A percentile compares a stretch with the other conserved stretches of the same genome.
Evolutionary conservation across 1,140 invertebrate species (phyloP).

Genomic region (Calycopis cecrops): DNA sequence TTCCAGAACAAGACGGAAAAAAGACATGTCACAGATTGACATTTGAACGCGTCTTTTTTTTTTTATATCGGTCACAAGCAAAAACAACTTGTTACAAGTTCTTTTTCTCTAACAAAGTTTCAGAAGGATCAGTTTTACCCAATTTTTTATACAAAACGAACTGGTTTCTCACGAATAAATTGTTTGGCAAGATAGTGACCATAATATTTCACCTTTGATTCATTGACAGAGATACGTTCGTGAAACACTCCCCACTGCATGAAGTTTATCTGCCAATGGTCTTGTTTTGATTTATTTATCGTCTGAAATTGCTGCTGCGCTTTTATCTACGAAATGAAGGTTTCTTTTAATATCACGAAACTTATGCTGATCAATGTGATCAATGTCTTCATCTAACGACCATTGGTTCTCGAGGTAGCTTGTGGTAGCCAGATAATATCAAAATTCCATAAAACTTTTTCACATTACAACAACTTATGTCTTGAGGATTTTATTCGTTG

Average conservation of each 20-base stretch:
- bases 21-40: too few species aligned
- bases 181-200: slow-evolving; percentile 31
- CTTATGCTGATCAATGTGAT: too few species aligned
- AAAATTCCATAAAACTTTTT: neutral
- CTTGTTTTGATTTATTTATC: slow-evolving; percentile 9
- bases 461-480: too few species aligned
- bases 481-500: too few species aligned
- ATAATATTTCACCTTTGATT: slow-evolving; percentile 24
- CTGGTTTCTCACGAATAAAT: slow-evolving; percentile 33
- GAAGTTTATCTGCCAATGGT: neutral
- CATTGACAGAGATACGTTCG: slow-evolving; percentile 17
- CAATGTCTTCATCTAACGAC: neutral
- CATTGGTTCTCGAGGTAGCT: neutral
- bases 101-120: too few species aligned
- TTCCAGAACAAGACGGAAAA: too few species aligned
- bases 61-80: too few species aligned
- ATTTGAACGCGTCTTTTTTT: too few species aligned
- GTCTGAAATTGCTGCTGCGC: neutral
- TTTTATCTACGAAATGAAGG: neutral
- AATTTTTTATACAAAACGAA: slow-evolving; percentile 39
- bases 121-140: slow-evolving; percentile 22
- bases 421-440: slow-evolving; percentile 1
- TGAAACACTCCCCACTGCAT: slow-evolving; percentile 15
- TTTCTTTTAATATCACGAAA: slow-evolving; percentile 3
- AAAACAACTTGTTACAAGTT: too few species aligned